phyloP scores from a whole-genome alignment of 2,888 invertebrate genomes.

The Hydroisotoma schaefferi region DNA sequence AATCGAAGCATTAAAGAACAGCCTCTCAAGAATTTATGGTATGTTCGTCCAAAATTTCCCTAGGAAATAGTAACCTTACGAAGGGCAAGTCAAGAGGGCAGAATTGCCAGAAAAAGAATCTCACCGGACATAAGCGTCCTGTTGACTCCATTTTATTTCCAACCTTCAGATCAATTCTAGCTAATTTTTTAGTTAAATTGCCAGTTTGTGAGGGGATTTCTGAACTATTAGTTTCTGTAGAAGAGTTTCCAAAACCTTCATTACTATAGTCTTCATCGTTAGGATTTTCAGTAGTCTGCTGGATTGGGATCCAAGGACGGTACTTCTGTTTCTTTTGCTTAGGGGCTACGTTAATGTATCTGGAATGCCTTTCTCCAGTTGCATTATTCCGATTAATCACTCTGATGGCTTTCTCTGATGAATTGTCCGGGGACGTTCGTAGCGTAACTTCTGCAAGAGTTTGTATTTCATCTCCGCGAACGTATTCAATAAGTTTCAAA shows the following conservation, averaged over 20 bases:
- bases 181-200: no score
- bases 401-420: slow-evolving; percentile 4
- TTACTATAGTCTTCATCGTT: background rate
- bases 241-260: background rate
- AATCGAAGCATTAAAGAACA: no score
- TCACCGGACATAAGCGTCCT: slow-evolving; percentile 38
- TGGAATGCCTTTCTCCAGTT: background rate
- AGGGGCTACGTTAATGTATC: slow-evolving; percentile 29
- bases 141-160: background rate
- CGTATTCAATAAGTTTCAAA: slow-evolving; percentile 43
- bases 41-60: slow-evolving; percentile 28
- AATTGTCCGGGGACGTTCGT: background rate
- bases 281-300: background rate
- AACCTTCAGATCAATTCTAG: background rate
- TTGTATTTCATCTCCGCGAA: slow-evolving; percentile 27
- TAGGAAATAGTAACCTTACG: slow-evolving; percentile 30
- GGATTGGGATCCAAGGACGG: slow-evolving; percentile 10
- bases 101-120: slow-evolving; percentile 43
- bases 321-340: slow-evolving; percentile 28
- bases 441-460: background rate
- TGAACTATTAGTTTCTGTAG: no score
- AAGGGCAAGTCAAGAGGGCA: slow-evolving; percentile 38
- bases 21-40: background rate
- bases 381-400: no score
- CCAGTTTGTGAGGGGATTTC: no score